These are phyloP conservation scores for Coregonus suidteri DNA, from an alignment of 2,797 vertebrate genomes.

Conservation along the genomic window DNA sequence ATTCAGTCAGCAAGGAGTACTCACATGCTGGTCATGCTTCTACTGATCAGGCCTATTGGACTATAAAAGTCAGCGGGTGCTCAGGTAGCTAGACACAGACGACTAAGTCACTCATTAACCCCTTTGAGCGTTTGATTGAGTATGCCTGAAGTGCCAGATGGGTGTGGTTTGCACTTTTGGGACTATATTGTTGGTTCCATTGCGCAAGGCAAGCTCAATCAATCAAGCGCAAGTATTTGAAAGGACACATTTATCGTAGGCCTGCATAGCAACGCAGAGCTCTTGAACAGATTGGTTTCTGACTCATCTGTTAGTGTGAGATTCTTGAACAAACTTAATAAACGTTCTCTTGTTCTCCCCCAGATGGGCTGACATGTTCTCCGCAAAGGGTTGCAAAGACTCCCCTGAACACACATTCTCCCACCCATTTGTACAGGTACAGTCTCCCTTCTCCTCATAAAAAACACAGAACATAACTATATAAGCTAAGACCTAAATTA, in stretches of 20 bases:
- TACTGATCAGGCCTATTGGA: conserved; percentile 1
- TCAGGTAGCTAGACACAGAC: neutral
- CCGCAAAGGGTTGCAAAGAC: conserved; percentile 73
- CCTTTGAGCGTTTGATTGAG: neutral
- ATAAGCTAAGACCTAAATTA: neutral
- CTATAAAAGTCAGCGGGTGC: conserved; percentile 30
- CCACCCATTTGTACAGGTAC: conserved; percentile 93
- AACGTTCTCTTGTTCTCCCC: conserved; percentile 27
- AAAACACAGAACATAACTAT: neutral
- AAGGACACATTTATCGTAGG: no score
- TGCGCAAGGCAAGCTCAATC: neutral
- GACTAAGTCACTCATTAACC: conserved; percentile 34
- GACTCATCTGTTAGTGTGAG: neutral
- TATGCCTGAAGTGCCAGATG: no score
- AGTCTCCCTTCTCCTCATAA: neutral
- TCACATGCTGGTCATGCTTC: conserved; percentile 63
- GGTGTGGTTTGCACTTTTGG: neutral
- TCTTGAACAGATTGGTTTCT: neutral
- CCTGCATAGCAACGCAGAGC: no score
- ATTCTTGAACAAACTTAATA: neutral
- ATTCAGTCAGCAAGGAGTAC: conserved; percentile 20
- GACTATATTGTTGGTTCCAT: neutral
- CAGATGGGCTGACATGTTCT: conserved; percentile 90
- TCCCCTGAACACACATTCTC: conserved; percentile 74
- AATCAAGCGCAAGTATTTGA: neutral